Evolutionary conservation across 2,888 invertebrate species (phyloP), one percentile per base, ranked within the genome.

Genomic region (Mesorhabditis sp.): DNA sequence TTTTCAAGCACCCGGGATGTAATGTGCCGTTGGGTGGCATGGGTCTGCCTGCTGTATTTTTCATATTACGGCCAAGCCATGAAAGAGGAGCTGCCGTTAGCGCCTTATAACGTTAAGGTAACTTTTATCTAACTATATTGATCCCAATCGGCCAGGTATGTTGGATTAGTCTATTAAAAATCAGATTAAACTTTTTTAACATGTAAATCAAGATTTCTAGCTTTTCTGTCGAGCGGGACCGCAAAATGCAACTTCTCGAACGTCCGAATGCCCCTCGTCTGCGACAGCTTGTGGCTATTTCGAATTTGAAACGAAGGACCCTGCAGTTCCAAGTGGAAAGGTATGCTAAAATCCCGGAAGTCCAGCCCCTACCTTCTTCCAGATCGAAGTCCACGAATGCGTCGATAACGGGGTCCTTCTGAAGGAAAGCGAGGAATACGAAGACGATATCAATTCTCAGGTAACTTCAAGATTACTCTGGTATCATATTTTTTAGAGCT

Each of bases 31-130:
- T 28, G 28, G 28, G 28, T 28, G 28, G 28, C 28, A 28, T 28
- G 28, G 28, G 28, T 28, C 28, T 28, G 28, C 28, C 28, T 28
- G 28, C 28, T 28, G 28, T 28, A 28, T 28, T 28, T 28, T 28
- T 28, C 28, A 1, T 1, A 28, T 28, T 28, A 1, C 28, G n/a
- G 7, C 58, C n/a, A 10, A 50, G 58, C n/a, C 10, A 13, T 50
- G 58, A 50, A 50, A 50, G 58, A 50, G 7, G 76, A 76, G 63
- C 65, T 76, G 62, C 78, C 78, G 61, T 66, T 78, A 67, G 78
- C 78, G 64, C 78, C 78, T 10, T 78, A 78, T 68, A 78, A 78
- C 75, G 76, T 78, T 50, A 78, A 78, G 69, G 76, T 78, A 62
- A 45, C 15, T 66, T 65, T 6, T 65, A 45, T 66, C 13, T 66